phyloP scores from a whole-genome alignment of 2,888 invertebrate species.

The Sesia apiformis region DNA sequence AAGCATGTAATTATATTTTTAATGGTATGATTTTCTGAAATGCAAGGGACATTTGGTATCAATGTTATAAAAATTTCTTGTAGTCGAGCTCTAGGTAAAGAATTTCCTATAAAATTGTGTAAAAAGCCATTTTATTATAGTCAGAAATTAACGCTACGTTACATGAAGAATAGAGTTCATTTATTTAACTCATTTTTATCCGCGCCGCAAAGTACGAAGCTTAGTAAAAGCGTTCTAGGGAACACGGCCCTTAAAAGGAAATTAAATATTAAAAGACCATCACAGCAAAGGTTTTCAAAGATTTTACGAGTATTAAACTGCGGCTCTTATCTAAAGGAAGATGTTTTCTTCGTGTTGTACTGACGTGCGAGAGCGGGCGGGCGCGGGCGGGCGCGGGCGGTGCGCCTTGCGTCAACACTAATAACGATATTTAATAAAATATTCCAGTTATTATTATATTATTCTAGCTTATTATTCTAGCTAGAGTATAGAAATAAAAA shows the following conservation, averaged over 20 bases:
- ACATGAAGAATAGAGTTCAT: background rate
- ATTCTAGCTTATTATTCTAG: background rate
- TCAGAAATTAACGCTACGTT: background rate
- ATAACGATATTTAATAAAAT: constrained; percentile 61
- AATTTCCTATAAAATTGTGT: background rate
- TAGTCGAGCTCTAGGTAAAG: background rate
- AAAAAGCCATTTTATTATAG: background rate
- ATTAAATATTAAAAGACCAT: constrained; percentile 67
- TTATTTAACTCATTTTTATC: constrained; percentile 24
- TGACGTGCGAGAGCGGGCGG: constrained; percentile 4
- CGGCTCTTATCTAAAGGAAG: constrained; percentile 30
- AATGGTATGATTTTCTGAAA: no score
- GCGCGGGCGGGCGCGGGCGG: constrained; percentile 10
- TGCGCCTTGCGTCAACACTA: constrained; percentile 35
- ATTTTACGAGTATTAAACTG: constrained; percentile 51
- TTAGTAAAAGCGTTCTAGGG: constrained; percentile 27
- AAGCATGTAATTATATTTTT: no score
- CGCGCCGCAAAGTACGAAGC: constrained; percentile 20
- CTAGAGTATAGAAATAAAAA: background rate
- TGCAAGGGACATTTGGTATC: no score
- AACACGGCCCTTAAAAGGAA: constrained; percentile 44
- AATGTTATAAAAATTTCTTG: no score
- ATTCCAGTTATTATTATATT: constrained; percentile 28
- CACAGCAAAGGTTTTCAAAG: constrained; percentile 34
- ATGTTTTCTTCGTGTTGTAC: constrained; percentile 26